phyloP scores from a whole-genome alignment of 2,888 invertebrate species.

The Eristalis pertinax region DNA sequence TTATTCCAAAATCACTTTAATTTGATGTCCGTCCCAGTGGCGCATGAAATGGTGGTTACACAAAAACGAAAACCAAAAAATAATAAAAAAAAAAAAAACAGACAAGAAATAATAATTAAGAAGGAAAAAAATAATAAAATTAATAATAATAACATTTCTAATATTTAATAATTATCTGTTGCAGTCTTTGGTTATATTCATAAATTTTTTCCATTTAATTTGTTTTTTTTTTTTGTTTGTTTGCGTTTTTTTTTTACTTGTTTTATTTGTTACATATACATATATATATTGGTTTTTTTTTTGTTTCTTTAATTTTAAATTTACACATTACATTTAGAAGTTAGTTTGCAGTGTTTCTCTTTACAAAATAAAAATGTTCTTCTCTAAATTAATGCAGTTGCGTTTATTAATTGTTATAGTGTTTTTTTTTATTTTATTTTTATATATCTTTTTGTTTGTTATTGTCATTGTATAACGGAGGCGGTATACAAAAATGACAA shows the following conservation, averaged over 20 bases:
- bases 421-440: slow-evolving; percentile 50
- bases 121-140: slow-evolving; percentile 72
- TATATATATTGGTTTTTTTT: slow-evolving; percentile 3
- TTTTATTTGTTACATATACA: slow-evolving; percentile 57
- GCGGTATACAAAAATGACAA: slow-evolving; percentile 72
- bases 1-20: not conserved
- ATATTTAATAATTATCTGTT: slow-evolving; percentile 82
- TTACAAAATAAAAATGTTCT: slow-evolving; percentile 55
- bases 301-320: slow-evolving; percentile 30
- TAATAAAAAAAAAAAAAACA: slow-evolving; percentile 39
- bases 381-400: slow-evolving; percentile 53
- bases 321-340: slow-evolving; percentile 68
- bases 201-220: slow-evolving; percentile 76
- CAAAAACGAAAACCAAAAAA: slow-evolving; percentile 35
- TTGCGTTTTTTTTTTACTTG: slow-evolving; percentile 73
- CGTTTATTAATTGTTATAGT: not conserved
- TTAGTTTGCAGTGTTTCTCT: slow-evolving; percentile 36
- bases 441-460: slow-evolving; percentile 62
- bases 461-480: slow-evolving; percentile 72
- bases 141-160: slow-evolving; percentile 80
- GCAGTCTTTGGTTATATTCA: slow-evolving; percentile 82
- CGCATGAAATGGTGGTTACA: slow-evolving; percentile 34
- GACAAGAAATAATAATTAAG: slow-evolving; percentile 19
- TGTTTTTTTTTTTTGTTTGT: slow-evolving; percentile 72
- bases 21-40: slow-evolving; percentile 9